Percentiles rank a stretch among this genome's conserved stretches.
Conservation (phyloP, 2,888 invertebrate genomes). For the Vanessa cardui region DNA sequence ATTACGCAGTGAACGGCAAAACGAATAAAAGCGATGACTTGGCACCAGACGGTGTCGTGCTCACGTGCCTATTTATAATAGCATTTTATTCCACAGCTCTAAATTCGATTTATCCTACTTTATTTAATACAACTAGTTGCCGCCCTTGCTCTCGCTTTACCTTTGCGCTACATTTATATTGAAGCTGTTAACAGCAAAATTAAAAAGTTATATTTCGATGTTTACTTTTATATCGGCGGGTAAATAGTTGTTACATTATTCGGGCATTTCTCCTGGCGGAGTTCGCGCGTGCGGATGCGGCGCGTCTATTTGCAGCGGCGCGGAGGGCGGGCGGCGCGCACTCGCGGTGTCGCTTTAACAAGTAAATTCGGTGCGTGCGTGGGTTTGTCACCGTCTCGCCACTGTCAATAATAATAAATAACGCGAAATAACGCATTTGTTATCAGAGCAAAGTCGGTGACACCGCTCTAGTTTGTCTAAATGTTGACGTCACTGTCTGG, state of each 20-base stretch:
- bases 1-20: conserved; percentile 18
- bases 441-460: conserved; percentile 74
- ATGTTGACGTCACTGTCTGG: conserved; percentile 78
- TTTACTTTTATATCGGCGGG: background rate
- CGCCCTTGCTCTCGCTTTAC: background rate
- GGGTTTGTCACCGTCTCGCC: conserved; percentile 80
- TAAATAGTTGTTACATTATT: background rate
- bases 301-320: conserved; percentile 61
- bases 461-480: conserved; percentile 80
- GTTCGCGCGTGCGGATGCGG: conserved; percentile 32
- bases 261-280: background rate
- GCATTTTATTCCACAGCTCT: conserved; percentile 25
- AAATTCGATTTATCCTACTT: conserved; percentile 17
- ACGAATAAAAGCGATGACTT: conserved; percentile 31
- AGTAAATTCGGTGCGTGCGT: conserved; percentile 67
- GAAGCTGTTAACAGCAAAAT: background rate
- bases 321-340: conserved; percentile 55
- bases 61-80: conserved; percentile 30
- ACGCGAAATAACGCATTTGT: conserved; percentile 76
- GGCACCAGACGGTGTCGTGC: conserved; percentile 28
- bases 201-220: background rate
- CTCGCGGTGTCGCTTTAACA: conserved; percentile 51
- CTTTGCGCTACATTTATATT: background rate
- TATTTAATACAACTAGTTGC: background rate
- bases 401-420: conserved; percentile 79